Percentiles rank a stretch among this genome's conserved stretches.
These are phyloP conservation scores for Drosophila prosaltans DNA, from an alignment of 1,140 invertebrate species.

Conservation along the genomic window DNA sequence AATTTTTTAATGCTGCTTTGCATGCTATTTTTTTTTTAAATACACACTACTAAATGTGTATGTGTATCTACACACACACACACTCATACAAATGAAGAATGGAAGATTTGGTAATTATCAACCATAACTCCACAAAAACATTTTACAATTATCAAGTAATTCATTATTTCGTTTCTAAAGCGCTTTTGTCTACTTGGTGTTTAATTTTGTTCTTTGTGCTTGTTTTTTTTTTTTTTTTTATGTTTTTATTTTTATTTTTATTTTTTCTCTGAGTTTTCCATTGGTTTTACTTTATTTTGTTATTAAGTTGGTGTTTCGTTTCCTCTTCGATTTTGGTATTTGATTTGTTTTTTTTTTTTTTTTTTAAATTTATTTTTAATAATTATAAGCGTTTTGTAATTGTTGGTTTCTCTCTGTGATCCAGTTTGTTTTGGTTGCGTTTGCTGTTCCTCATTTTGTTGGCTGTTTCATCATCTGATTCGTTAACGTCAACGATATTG, in stretches of 20 bases:
- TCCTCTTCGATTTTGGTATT: constrained; percentile 41
- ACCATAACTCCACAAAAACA: neutral
- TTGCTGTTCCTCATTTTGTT: constrained; percentile 10
- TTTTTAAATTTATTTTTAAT: constrained; percentile 35
- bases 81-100: neutral
- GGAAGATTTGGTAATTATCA: neutral
- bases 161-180: constrained; percentile 21
- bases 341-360: constrained; percentile 29
- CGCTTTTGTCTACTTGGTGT: constrained; percentile 20
- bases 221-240: neutral
- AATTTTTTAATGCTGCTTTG: neutral
- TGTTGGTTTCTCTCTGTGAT: constrained; percentile 25
- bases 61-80: constrained; percentile 14
- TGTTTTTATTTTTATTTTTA: neutral
- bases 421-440: constrained; percentile 22
- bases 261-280: neutral
- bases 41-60: constrained; percentile 1
- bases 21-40: neutral
- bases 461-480: neutral
- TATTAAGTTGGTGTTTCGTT: constrained; percentile 16
- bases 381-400: constrained; percentile 18
- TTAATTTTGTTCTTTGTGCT: constrained; percentile 6
- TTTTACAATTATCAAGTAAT: constrained; percentile 1
- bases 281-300: constrained; percentile 12
- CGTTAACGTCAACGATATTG: neutral